phyloP scores from a whole-genome alignment of 2,888 invertebrate species.

The Synanthedon formicaeformis region DNA sequence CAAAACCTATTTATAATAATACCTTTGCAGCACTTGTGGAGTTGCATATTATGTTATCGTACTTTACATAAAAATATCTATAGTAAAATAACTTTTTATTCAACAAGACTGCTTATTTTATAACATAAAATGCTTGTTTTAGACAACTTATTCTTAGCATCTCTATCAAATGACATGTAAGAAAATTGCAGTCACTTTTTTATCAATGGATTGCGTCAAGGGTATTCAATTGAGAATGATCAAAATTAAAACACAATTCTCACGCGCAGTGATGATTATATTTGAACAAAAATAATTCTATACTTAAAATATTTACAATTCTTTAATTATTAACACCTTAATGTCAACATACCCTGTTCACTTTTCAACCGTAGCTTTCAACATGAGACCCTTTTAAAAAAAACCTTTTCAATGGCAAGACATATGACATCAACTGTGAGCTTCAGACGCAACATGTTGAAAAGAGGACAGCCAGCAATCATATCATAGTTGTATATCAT shows the following conservation, averaged over 20 bases:
- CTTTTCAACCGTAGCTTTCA: conserved; percentile 66
- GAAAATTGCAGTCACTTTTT: too few species aligned
- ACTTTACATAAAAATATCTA: too few species aligned
- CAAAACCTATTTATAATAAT: too few species aligned
- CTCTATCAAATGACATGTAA: too few species aligned
- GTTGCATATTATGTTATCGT: too few species aligned
- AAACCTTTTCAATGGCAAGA: conserved; percentile 40
- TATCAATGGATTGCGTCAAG: too few species aligned
- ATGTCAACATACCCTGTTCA: conserved; percentile 64
- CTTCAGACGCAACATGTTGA: conserved; percentile 58
- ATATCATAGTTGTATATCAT: conserved; percentile 24
- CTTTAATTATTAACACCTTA: conserved; percentile 51
- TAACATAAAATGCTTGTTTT: too few species aligned
- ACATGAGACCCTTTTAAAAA: conserved; percentile 19
- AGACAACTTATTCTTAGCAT: too few species aligned
- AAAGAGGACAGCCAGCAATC: conserved; percentile 34
- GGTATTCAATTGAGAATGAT: background rate
- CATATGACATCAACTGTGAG: conserved; percentile 19
- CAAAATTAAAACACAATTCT: conserved; percentile 31
- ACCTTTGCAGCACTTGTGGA: too few species aligned
- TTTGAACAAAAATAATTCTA: conserved; percentile 66
- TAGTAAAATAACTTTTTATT: too few species aligned
- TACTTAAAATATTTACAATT: conserved; percentile 66
- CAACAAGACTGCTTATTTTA: too few species aligned
- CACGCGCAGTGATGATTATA: conserved; percentile 61